phyloP scores from a whole-genome alignment of 2,888 invertebrate genomes.

The Agrotis exclamationis region DNA sequence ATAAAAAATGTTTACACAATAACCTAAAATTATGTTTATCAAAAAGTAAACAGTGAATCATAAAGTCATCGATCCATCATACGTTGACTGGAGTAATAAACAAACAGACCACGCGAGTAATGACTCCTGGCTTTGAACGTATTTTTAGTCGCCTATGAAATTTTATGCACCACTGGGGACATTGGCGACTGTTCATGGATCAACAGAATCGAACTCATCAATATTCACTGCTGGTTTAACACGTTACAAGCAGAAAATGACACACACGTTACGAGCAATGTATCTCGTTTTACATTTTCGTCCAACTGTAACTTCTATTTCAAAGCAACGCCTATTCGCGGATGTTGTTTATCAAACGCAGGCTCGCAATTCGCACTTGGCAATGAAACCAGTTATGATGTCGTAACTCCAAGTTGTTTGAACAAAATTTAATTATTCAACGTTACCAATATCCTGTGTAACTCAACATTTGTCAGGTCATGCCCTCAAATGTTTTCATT shows the following conservation, averaged over 20 bases:
- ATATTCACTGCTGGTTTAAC: slow-evolving; percentile 29
- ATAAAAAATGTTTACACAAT: slow-evolving; percentile 28
- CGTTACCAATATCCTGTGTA: slow-evolving; percentile 45
- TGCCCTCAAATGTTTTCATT: slow-evolving; percentile 42
- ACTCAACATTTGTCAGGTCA: slow-evolving; percentile 33
- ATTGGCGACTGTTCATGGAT: not conserved
- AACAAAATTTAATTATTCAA: slow-evolving; percentile 47
- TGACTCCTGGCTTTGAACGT: slow-evolving; percentile 46
- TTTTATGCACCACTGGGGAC: slow-evolving; percentile 35
- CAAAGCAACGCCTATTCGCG: slow-evolving; percentile 21
- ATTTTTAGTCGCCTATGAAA: slow-evolving; percentile 56
- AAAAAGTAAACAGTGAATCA: slow-evolving; percentile 59
- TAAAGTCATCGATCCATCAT: slow-evolving; percentile 67
- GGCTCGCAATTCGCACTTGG: slow-evolving; percentile 29
- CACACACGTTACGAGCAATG: slow-evolving; percentile 14
- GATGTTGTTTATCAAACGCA: slow-evolving; percentile 52
- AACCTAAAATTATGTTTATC: slow-evolving; percentile 45
- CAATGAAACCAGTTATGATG: slow-evolving; percentile 53
- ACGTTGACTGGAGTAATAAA: slow-evolving; percentile 65
- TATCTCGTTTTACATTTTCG: slow-evolving; percentile 1
- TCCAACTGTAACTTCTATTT: not conserved
- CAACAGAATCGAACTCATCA: slow-evolving; percentile 5
- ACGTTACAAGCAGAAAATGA: not conserved
- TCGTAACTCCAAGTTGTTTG: slow-evolving; percentile 46
- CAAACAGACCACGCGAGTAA: slow-evolving; percentile 63